phyloP scores from a whole-genome alignment of 2,888 invertebrate genomes.

The Priocnemis perturbator region DNA sequence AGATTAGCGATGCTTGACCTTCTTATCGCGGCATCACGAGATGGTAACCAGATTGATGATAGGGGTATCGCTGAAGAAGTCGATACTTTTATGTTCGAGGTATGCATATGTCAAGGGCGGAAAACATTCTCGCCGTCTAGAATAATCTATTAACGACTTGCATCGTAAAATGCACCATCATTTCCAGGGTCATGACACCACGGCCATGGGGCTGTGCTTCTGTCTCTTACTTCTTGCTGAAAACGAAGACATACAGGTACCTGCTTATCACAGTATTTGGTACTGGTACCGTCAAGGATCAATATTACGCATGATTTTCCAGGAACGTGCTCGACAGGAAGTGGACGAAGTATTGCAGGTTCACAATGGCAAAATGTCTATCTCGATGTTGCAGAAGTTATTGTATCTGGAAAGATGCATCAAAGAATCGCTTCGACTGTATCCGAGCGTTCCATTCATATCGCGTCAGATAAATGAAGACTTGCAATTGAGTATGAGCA shows the following conservation, averaged over 20 bases:
- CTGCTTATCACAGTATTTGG: slow-evolving; percentile 12
- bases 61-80: slow-evolving; percentile 65
- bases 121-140: too few species aligned
- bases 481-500: slow-evolving; percentile 66
- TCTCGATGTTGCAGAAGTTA: slow-evolving; percentile 80
- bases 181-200: slow-evolving; percentile 80
- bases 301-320: background rate
- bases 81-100: slow-evolving; percentile 63
- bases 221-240: slow-evolving; percentile 77
- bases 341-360: slow-evolving; percentile 75
- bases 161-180: too few species aligned
- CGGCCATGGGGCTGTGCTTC: slow-evolving; percentile 77
- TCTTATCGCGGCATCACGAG: slow-evolving; percentile 54
- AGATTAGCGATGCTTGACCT: slow-evolving; percentile 63
- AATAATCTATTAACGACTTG: too few species aligned
- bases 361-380: slow-evolving; percentile 76
- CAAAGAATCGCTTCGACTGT: slow-evolving; percentile 82
- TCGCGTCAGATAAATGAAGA: slow-evolving; percentile 78
- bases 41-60: slow-evolving; percentile 52
- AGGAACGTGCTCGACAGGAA: slow-evolving; percentile 56
- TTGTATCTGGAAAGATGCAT: slow-evolving; percentile 83
- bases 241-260: slow-evolving; percentile 71
- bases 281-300: background rate
- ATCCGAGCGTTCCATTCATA: slow-evolving; percentile 83
- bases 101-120: slow-evolving; percentile 9